Conservation (phyloP, 2,113 vertebrate species). For the Plecturocebus donacophilus region DNA sequence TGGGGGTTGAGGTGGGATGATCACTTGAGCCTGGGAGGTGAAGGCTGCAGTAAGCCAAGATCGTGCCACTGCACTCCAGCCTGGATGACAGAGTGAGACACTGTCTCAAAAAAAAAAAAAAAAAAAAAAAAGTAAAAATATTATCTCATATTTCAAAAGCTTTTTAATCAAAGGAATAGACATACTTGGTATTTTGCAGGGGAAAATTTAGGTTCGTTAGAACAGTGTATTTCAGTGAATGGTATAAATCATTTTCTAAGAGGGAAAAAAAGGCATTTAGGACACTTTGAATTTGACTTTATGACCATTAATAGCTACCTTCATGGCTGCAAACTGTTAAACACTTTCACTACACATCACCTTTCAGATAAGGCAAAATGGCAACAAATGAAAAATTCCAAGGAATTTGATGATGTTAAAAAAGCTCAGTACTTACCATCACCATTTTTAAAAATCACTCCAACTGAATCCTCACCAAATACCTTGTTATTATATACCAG, state of each 20-base stretch:
- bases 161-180: slow-evolving; percentile 32
- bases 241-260: background rate
- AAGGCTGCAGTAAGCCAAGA: no score
- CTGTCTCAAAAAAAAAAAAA: no score
- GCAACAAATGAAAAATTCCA: background rate
- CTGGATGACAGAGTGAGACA: no score
- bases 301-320: background rate
- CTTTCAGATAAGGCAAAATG: slow-evolving; percentile 38
- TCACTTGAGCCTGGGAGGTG: no score
- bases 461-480: slow-evolving; percentile 92
- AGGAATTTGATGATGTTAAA: background rate
- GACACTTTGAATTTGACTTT: background rate
- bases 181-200: background rate
- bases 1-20: no score
- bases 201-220: background rate
- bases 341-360: background rate
- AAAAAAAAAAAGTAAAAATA: no score
- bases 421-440: slow-evolving; percentile 88
- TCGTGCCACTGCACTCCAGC: no score
- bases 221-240: background rate
- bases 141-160: slow-evolving; percentile 7
- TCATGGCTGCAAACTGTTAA: background rate
- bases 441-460: slow-evolving; percentile 99
- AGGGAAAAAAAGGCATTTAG: background rate
- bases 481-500: slow-evolving; percentile 97